Evolutionary conservation across 2,113 vertebrate species (phyloP).

Genomic region (Machaerirhynchus nigripectus): DNA sequence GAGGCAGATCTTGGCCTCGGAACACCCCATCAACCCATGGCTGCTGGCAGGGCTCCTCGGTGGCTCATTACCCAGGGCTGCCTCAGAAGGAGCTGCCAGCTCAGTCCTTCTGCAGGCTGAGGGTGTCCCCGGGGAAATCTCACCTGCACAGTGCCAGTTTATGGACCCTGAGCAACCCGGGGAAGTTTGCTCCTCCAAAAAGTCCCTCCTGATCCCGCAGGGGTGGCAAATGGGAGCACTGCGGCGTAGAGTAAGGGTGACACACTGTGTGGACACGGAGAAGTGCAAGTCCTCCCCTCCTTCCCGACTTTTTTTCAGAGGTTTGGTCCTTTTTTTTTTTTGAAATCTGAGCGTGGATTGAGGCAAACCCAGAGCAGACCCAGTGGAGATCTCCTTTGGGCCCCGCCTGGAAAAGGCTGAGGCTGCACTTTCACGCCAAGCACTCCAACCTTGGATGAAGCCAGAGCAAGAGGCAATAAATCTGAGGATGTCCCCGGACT

Average conservation of each 20-base stretch:
- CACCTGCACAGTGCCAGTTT: not conserved
- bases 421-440: not conserved
- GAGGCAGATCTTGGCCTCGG: not conserved
- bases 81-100: not conserved
- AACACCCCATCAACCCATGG: not conserved
- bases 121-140: not conserved
- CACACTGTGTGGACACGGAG: conserved; percentile 64
- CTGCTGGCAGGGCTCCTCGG: not conserved
- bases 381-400: not conserved
- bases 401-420: not conserved
- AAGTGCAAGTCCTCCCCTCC: conserved; percentile 39
- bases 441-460: not conserved
- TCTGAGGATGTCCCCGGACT: not conserved
- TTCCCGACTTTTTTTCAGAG: not conserved
- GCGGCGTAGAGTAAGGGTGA: conserved; percentile 46
- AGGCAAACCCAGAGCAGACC: not conserved
- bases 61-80: not conserved
- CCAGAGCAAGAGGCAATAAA: not conserved
- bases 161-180: not conserved
- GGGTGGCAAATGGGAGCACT: not conserved
- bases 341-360: not conserved
- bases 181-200: not conserved
- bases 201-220: not conserved
- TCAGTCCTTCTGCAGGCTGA: not conserved
- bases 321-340: not conserved